These are phyloP conservation scores for Drosophila falleni DNA, from an alignment of 2,888 invertebrate genomes.

Conservation along the genomic window DNA sequence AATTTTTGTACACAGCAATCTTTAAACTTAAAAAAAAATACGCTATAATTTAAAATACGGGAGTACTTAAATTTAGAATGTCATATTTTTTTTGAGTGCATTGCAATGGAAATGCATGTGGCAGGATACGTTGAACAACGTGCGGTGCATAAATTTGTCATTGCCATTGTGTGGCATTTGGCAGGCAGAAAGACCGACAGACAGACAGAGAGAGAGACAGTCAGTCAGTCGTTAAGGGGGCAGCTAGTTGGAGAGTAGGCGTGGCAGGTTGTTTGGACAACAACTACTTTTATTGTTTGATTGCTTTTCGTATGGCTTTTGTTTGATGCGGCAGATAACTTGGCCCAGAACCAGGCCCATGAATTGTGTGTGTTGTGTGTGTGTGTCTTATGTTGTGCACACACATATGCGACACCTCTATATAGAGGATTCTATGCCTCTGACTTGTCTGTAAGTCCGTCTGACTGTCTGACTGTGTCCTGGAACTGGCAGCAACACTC, in stretches of 20 bases:
- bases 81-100: too few relatives aligned
- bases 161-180: constrained; percentile 48
- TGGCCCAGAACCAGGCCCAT: constrained; percentile 28
- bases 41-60: too few relatives aligned
- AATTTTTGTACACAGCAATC: too few relatives aligned
- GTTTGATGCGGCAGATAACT: constrained; percentile 42
- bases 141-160: constrained; percentile 54
- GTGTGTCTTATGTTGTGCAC: neutral
- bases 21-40: too few relatives aligned
- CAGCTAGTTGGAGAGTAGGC: neutral
- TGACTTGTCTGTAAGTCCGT: constrained; percentile 6
- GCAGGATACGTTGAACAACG: constrained; percentile 39
- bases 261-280: constrained; percentile 35
- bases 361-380: constrained; percentile 11
- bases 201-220: neutral
- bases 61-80: too few relatives aligned
- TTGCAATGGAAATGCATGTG: constrained; percentile 13
- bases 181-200: constrained; percentile 12
- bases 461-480: constrained; percentile 5
- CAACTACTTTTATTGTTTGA: constrained; percentile 54
- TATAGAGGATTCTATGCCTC: neutral
- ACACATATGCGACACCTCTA: constrained; percentile 18
- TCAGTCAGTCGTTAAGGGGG: neutral
- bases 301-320: constrained; percentile 44
- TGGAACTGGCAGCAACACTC: constrained; percentile 37